These are phyloP conservation scores for Gavia stellata DNA, from an alignment of 2,113 vertebrate species.

Conservation along the genomic window DNA sequence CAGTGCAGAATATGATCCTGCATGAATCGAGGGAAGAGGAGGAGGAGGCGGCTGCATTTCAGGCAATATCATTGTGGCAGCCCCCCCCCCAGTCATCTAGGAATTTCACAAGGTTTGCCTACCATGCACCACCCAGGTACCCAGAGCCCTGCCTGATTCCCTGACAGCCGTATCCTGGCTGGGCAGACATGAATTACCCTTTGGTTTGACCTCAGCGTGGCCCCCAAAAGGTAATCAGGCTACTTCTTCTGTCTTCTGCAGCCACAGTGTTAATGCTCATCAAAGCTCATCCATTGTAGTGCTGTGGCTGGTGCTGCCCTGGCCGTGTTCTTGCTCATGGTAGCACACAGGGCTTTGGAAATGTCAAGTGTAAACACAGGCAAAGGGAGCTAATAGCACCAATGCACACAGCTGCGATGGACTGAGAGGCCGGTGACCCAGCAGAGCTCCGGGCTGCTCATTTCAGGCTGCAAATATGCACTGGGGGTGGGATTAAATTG, in stretches of 20 bases:
- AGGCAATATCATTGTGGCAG: not conserved
- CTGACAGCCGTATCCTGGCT: not conserved
- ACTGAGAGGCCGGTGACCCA: not conserved
- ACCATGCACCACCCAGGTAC: not conserved
- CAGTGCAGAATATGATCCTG: not conserved
- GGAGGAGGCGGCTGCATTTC: not conserved
- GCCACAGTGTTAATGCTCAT: not conserved
- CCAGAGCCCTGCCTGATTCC: not conserved
- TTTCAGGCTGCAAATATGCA: not conserved
- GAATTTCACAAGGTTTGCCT: not conserved
- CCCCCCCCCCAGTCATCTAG: not conserved
- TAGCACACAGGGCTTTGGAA: not conserved
- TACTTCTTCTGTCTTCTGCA: not conserved
- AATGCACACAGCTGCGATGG: fast-evolving
- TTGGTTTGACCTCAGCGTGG: not conserved
- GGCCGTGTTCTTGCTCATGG: not conserved
- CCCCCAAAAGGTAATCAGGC: not conserved
- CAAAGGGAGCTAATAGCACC: not conserved
- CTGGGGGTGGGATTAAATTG: not conserved
- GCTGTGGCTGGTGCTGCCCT: not conserved
- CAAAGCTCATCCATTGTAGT: not conserved
- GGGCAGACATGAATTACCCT: not conserved
- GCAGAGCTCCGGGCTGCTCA: not conserved
- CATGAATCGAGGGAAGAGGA: not conserved
- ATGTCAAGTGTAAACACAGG: not conserved